These are phyloP conservation scores for Arctopsyche grandis DNA, from an alignment of 1,140 invertebrate genomes.

Conservation along the genomic window DNA sequence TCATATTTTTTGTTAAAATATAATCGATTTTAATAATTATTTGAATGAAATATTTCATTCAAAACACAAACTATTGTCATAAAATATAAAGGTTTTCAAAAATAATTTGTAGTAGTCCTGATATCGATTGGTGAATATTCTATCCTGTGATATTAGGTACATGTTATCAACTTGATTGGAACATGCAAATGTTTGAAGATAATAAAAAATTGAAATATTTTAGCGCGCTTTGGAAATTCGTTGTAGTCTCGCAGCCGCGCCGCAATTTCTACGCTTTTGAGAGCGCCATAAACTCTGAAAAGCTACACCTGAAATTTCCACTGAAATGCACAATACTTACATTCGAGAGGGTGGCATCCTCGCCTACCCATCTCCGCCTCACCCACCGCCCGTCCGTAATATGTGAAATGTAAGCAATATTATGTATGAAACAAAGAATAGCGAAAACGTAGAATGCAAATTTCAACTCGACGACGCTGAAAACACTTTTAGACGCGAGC, in stretches of 20 bases:
- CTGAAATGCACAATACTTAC: slow-evolving; percentile 52
- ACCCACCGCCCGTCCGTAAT: slow-evolving; percentile 41
- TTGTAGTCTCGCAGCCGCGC: slow-evolving; percentile 2
- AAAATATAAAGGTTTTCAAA: no score
- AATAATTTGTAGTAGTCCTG: no score
- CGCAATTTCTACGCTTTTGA: slow-evolving; percentile 50
- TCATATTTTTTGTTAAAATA: no score
- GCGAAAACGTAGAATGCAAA: slow-evolving; percentile 52
- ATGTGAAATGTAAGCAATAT: slow-evolving; percentile 55
- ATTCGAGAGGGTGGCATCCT: slow-evolving; percentile 18
- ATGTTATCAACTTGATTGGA: no score
- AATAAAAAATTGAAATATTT: slow-evolving; percentile 7
- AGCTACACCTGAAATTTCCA: slow-evolving; percentile 52
- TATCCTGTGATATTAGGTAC: no score
- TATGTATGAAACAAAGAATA: slow-evolving; percentile 55
- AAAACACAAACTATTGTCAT: no score
- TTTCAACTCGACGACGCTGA: slow-evolving; percentile 32
- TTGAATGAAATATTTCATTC: no score
- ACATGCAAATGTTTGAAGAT: no score
- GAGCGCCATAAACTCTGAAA: slow-evolving; percentile 50
- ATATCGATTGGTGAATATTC: no score
- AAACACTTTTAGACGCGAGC: slow-evolving; percentile 33
- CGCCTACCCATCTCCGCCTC: not conserved
- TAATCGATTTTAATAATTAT: no score
- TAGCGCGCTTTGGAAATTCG: slow-evolving; percentile 10